Evolutionary conservation across 1,140 invertebrate genomes (phyloP), one percentile per base, ranked within the genome.

Genomic region (Nymphalis io): DNA sequence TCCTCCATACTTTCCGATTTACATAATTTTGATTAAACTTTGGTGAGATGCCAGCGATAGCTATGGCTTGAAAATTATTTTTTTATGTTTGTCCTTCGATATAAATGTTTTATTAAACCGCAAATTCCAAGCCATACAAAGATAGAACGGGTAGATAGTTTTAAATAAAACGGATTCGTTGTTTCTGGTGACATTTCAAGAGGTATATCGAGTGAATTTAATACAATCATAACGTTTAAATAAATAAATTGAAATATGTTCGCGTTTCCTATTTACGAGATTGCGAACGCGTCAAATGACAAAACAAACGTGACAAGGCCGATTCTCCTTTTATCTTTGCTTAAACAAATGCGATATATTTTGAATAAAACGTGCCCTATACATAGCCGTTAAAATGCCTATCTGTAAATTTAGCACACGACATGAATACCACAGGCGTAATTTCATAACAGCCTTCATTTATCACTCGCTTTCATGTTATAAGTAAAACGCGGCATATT

Each of bases 401-500:
- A 68, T 60, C 46, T 68, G 62, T 60, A 68, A 68, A 68, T 68
- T 64, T 38, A 65, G 60, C 42, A 60, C 59, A 63, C 68, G 69
- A 72, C 51, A 62, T 68, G 69, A 75, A 68, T 75, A 71, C 65
- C 63, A 20, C 46, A 46, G 23, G 60, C 39, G 53, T 66, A 70
- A 70, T 68, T 73, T 70, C 57, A 67, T 70, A 76, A 70, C 68
- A 76, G 60, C 71, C 46, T 69, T 65, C 65, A 76, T 76, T 76
- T 76, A 76, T 76, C 72, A 76, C 63, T 42, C 55, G 68, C 72
- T 64, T 61, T 73, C 70, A 68, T 44, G 62, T 68, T 68, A 63
- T 60, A 75, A 68, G 73, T 67, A 69, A 51, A 60, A 69, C 59
- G 60, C 58, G 57, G 27, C 53, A 51, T 75, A 72, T 75, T 76